These are phyloP conservation scores for Halisarca cf. caerulea DNA, from an alignment of 37 sponge, comb jelly and placozoan species.

Conservation along the genomic window DNA sequence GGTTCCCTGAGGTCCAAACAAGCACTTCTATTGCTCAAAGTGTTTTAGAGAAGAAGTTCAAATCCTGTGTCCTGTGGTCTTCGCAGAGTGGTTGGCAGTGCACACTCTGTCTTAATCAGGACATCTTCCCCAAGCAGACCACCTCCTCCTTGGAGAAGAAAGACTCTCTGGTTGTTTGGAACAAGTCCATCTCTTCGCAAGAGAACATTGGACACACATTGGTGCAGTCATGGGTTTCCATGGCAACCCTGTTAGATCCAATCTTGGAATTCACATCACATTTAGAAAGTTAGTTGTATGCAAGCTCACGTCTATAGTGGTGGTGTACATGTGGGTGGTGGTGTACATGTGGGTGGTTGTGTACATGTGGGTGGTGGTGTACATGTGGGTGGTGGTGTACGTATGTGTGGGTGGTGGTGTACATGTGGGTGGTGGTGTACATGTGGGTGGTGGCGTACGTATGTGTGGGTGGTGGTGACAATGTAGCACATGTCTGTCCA, in stretches of 20 bases:
- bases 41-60: not conserved
- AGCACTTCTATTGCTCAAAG: not conserved
- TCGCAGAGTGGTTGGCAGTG: conserved; percentile 5
- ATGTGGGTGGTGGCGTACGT: no score
- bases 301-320: no score
- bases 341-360: no score
- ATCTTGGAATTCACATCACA: not conserved
- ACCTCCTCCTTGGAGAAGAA: no score
- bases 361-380: no score
- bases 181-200: not conserved
- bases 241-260: conserved; percentile 11
- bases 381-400: no score
- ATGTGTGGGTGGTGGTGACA: no score
- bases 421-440: no score
- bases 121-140: not conserved
- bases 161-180: not conserved
- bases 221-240: not conserved
- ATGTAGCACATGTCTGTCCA: no score
- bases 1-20: not conserved
- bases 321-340: no score
- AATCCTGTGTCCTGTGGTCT: not conserved
- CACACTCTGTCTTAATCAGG: conserved; percentile 10
- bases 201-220: not conserved
- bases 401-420: no score
- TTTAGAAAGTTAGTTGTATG: no score